Evolutionary conservation across 2,888 invertebrate genomes (phyloP).

Genomic region (Diachrysia chrysitis): DNA sequence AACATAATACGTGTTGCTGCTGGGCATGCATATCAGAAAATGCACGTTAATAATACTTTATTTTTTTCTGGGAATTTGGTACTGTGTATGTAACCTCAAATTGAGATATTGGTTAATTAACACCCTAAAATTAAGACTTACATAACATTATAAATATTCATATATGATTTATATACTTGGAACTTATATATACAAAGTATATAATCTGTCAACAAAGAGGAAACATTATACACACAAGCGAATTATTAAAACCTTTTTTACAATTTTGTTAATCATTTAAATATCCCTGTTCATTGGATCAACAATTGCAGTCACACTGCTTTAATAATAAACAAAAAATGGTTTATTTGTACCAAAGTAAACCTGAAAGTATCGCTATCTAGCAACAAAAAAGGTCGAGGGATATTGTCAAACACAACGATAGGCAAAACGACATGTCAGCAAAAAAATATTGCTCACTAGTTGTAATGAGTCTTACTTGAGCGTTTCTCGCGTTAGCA

Average conservation of each 20-base stretch:
- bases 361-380: slow-evolving; percentile 6
- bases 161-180: slow-evolving; percentile 40
- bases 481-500: neutral
- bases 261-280: slow-evolving; percentile 36
- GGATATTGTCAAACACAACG: neutral
- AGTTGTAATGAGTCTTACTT: neutral
- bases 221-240: slow-evolving; percentile 31
- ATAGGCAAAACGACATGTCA: neutral
- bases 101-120: slow-evolving; percentile 28
- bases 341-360: slow-evolving; percentile 42
- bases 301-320: slow-evolving; percentile 40
- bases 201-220: slow-evolving; percentile 36
- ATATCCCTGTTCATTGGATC: slow-evolving; percentile 44
- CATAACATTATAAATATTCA: slow-evolving; percentile 33
- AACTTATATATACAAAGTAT: slow-evolving; percentile 49
- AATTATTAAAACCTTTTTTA: slow-evolving; percentile 24
- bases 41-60: slow-evolving; percentile 34
- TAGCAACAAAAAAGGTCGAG: neutral
- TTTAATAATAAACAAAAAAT: slow-evolving; percentile 32
- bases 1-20: slow-evolving; percentile 3
- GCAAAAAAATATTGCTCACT: neutral
- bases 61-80: slow-evolving; percentile 18
- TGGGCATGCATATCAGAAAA: slow-evolving; percentile 16
- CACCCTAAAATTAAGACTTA: slow-evolving; percentile 46
- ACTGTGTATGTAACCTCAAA: slow-evolving; percentile 24